Percentiles rank a stretch among this genome's conserved stretches.
These are phyloP conservation scores for Rhingia campestris DNA, from an alignment of 2,888 invertebrate species.

Conservation along the genomic window DNA sequence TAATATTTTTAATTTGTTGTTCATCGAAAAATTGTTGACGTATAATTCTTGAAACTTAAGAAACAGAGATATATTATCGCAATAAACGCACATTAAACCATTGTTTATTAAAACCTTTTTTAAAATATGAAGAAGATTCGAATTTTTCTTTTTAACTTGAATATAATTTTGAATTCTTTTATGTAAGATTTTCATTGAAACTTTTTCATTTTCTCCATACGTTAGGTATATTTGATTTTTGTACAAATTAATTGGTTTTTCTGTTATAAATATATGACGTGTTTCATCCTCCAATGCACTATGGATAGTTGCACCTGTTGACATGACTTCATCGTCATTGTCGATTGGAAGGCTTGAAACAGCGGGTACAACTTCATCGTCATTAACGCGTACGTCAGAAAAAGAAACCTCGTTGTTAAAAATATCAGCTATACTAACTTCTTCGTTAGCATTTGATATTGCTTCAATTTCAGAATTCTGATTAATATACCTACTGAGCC, in stretches of 20 bases:
- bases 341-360: background rate
- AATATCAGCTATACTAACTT: conserved; percentile 8
- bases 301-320: conserved; percentile 7
- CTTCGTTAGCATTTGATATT: background rate
- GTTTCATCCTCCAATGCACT: conserved; percentile 14
- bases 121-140: background rate
- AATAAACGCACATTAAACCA: background rate
- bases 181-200: conserved; percentile 3
- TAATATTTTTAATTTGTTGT: background rate
- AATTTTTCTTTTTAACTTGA: background rate
- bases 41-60: conserved; percentile 6
- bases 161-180: conserved; percentile 19
- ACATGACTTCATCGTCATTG: conserved; percentile 15
- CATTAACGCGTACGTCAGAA: conserved; percentile 1
- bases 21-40: conserved; percentile 1
- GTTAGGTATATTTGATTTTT: conserved; percentile 17
- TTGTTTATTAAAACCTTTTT: conserved; percentile 7
- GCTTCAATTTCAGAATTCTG: background rate
- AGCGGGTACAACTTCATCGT: conserved; percentile 23
- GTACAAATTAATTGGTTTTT: conserved; percentile 6
- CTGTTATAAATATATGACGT: background rate
- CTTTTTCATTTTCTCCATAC: background rate
- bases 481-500: conserved; percentile 2
- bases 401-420: conserved; percentile 23
- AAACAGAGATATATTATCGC: background rate